Evolutionary conservation across 2,888 invertebrate genomes (phyloP).

Genomic region (Bembecia ichneumoniformis): DNA sequence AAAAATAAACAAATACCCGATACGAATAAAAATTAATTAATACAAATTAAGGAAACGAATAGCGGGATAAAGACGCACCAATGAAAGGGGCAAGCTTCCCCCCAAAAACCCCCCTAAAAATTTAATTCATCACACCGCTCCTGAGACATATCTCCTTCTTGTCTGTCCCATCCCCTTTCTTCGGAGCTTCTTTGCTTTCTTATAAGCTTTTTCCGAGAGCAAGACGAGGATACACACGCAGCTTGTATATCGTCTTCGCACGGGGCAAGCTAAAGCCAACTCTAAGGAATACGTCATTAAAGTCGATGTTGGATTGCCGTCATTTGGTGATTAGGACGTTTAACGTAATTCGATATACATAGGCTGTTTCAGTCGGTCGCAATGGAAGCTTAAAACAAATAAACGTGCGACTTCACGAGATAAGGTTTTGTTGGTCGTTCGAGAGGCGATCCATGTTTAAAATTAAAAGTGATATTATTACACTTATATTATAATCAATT

Average conservation of each 20-base stretch:
- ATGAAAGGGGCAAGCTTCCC: constrained; percentile 46
- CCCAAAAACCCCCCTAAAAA: constrained; percentile 64
- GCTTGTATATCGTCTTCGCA: constrained; percentile 28
- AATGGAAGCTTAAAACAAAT: constrained; percentile 70
- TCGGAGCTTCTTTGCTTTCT: constrained; percentile 70
- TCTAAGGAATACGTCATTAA: fast-evolving
- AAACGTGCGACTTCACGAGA: constrained; percentile 52
- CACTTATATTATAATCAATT: no score
- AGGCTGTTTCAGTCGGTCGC: constrained; percentile 65
- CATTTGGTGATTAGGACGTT: constrained; percentile 21
- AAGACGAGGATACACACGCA: constrained; percentile 30
- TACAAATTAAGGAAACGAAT: constrained; percentile 61
- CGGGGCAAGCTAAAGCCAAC: constrained; percentile 14
- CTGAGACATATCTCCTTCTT: constrained; percentile 63
- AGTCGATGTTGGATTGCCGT: constrained; percentile 8
- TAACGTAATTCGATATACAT: constrained; percentile 30
- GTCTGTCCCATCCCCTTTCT: constrained; percentile 19
- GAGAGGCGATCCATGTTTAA: constrained; percentile 17
- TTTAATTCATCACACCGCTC: constrained; percentile 69
- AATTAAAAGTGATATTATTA: no score
- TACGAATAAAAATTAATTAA: constrained; percentile 39
- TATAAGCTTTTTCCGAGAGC: constrained; percentile 64
- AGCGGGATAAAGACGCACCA: constrained; percentile 59
- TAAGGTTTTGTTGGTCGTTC: constrained; percentile 61
- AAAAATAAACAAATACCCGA: constrained; percentile 2